Evolutionary conservation across 2,113 vertebrate species (phyloP).

Genomic region (Perca flavescens): DNA sequence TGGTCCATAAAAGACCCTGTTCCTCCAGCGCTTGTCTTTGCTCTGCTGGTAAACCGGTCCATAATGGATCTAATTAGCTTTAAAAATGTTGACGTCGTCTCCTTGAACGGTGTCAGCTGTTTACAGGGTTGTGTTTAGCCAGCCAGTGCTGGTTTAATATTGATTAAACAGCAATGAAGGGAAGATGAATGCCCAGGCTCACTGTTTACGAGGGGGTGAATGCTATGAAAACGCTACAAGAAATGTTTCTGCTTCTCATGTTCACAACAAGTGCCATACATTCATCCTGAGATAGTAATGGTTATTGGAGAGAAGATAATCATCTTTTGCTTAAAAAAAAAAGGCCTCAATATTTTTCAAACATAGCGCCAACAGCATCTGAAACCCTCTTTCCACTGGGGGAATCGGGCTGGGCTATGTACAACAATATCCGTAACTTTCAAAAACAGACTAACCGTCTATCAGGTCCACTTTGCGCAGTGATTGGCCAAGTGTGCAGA

Average conservation of each 20-base stretch:
- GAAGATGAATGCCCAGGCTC: not conserved
- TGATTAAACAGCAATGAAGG: constrained; percentile 10
- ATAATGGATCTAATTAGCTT: constrained; percentile 53
- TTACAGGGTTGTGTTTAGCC: constrained; percentile 30
- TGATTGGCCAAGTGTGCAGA: not conserved
- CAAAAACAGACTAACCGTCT: not conserved
- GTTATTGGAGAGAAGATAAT: not conserved
- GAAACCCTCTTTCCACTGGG: not conserved
- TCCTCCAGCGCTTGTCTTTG: not conserved
- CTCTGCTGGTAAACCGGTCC: constrained; percentile 21
- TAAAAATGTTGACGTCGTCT: constrained; percentile 34
- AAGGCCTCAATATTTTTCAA: not conserved
- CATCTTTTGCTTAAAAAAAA: not conserved
- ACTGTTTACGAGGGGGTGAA: not conserved
- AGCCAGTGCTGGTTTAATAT: constrained; percentile 31
- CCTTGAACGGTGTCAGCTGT: constrained; percentile 21
- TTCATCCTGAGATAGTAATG: not conserved
- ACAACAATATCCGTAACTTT: not conserved
- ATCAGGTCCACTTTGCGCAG: not conserved
- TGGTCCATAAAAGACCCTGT: constrained; percentile 23
- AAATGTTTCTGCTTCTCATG: not conserved
- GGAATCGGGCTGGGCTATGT: not conserved
- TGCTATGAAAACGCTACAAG: not conserved
- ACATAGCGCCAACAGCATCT: not conserved
- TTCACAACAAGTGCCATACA: not conserved